These are phyloP conservation scores for Helicoverpa assulta DNA, from an alignment of 2,888 invertebrate genomes.

Conservation along the genomic window DNA sequence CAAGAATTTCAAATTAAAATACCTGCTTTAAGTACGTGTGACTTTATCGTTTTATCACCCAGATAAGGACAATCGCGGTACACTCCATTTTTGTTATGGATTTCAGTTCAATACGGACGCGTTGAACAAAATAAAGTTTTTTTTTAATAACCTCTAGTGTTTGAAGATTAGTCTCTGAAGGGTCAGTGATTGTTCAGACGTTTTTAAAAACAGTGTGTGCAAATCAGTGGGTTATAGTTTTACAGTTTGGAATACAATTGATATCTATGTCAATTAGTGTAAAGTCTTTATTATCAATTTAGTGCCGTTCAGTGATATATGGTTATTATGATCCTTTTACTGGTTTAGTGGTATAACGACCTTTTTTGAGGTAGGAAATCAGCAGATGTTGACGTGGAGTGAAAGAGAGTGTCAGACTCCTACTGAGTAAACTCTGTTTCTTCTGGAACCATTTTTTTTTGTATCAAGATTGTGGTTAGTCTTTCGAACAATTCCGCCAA, in stretches of 20 bases:
- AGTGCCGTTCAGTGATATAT: not conserved
- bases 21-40: constrained; percentile 25
- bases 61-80: constrained; percentile 35
- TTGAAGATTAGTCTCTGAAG: not conserved
- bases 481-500: too few species aligned
- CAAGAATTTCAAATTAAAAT: constrained; percentile 24
- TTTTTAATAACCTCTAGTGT: not conserved
- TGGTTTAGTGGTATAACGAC: too few species aligned
- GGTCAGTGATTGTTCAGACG: not conserved
- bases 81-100: constrained; percentile 28
- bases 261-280: not conserved
- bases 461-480: not conserved
- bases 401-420: not conserved
- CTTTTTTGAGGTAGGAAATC: too few species aligned
- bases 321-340: not conserved
- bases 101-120: constrained; percentile 7
- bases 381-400: too few species aligned
- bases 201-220: not conserved
- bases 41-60: constrained; percentile 34
- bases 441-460: not conserved
- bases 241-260: not conserved
- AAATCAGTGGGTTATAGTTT: not conserved
- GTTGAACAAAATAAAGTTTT: not conserved
- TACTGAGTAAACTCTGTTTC: not conserved
- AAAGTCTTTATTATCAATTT: not conserved